Evolutionary conservation across 2,888 invertebrate genomes (phyloP).

Genomic region (Geotrupes spiniger): DNA sequence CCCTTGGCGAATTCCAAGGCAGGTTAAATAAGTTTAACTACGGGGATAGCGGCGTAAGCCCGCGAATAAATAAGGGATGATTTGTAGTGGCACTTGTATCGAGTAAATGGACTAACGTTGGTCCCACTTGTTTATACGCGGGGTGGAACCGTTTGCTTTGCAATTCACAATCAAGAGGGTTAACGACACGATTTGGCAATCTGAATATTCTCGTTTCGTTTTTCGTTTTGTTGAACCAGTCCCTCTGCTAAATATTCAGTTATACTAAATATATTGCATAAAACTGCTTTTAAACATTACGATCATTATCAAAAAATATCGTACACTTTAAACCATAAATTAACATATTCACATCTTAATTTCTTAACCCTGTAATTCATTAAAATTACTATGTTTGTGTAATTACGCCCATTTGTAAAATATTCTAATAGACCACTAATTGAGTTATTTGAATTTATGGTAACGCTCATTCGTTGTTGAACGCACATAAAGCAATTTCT

Average conservation of each 20-base stretch:
- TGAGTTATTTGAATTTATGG: not conserved
- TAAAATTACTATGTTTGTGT: too few species aligned
- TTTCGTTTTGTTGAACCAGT: too few species aligned
- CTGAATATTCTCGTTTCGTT: conserved; percentile 1
- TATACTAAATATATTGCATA: too few species aligned
- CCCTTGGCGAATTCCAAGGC: conserved; percentile 22
- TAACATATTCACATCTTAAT: too few species aligned
- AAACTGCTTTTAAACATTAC: too few species aligned
- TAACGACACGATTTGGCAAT: conserved; percentile 1
- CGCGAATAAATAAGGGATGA: conserved; percentile 32
- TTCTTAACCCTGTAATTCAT: too few species aligned
- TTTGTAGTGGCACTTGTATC: conserved; percentile 29
- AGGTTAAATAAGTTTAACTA: conserved; percentile 24
- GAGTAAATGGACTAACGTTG: conserved; percentile 24
- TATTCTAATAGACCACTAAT: not conserved
- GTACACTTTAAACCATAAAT: too few species aligned
- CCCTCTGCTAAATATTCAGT: too few species aligned
- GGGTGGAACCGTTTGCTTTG: conserved; percentile 28
- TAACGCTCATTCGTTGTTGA: conserved; percentile 4
- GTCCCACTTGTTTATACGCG: conserved; percentile 27
- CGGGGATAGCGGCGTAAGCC: conserved; percentile 20
- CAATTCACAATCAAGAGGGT: conserved; percentile 21
- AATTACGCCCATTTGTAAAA: too few species aligned
- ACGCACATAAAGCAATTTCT: not conserved
- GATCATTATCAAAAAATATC: too few species aligned